Conservation (phyloP, 1,140 invertebrate species). For the Drosophila kanapiae region DNA sequence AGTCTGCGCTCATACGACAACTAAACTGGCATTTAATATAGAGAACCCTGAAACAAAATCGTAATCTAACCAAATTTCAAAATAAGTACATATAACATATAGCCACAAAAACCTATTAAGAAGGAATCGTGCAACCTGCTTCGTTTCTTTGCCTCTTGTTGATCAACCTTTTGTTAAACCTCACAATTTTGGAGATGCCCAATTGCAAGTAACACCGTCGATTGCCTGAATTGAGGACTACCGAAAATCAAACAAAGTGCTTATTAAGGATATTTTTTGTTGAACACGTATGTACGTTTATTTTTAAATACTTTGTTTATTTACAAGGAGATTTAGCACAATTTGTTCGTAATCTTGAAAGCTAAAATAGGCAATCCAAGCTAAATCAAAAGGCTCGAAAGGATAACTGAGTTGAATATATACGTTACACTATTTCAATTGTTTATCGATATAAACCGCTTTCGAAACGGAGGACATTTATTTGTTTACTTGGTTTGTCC, state of each 20-base stretch:
- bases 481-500: slow-evolving; percentile 7
- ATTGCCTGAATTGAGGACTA: slow-evolving; percentile 16
- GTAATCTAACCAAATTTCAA: slow-evolving; percentile 59
- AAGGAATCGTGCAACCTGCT: slow-evolving; percentile 25
- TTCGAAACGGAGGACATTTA: slow-evolving; percentile 12
- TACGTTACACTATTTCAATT: slow-evolving; percentile 10
- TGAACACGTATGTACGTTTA: slow-evolving; percentile 27
- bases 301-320: slow-evolving; percentile 34
- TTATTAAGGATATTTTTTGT: slow-evolving; percentile 31
- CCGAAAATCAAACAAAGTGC: slow-evolving; percentile 34
- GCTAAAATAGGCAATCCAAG: slow-evolving; percentile 32
- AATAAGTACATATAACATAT: slow-evolving; percentile 47
- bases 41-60: slow-evolving; percentile 36
- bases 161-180: slow-evolving; percentile 33
- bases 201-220: not conserved
- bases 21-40: slow-evolving; percentile 57
- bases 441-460: slow-evolving; percentile 28
- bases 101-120: slow-evolving; percentile 48
- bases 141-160: slow-evolving; percentile 35
- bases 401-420: slow-evolving; percentile 21
- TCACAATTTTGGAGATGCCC: not conserved
- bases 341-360: slow-evolving; percentile 35
- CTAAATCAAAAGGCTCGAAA: slow-evolving; percentile 26
- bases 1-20: slow-evolving; percentile 55
- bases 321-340: slow-evolving; percentile 44